phyloP scores from a whole-genome alignment of 2,797 vertebrate genomes.

The Liasis olivaceus region DNA sequence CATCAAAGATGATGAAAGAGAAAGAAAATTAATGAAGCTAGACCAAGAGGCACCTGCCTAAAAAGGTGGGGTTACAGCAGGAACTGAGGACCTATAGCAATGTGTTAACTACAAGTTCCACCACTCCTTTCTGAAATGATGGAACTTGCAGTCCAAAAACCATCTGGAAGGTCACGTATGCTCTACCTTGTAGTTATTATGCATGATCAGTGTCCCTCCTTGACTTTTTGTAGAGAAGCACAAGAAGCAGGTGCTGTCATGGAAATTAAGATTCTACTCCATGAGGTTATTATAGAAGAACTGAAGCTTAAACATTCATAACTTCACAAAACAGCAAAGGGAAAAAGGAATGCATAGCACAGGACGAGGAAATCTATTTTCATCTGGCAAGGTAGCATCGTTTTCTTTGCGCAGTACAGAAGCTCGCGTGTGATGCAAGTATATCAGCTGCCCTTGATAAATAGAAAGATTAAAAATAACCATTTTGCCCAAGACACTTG shows the following conservation, averaged over 20 bases:
- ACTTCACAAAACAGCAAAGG: neutral
- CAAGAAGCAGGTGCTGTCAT: neutral
- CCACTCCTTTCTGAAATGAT: neutral
- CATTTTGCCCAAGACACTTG: slow-evolving; percentile 66
- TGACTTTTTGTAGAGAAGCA: neutral
- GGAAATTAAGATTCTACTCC: neutral
- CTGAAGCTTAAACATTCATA: neutral
- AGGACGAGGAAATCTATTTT: slow-evolving; percentile 49
- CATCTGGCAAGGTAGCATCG: slow-evolving; percentile 42
- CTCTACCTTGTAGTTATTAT: neutral
- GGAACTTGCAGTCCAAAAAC: neutral
- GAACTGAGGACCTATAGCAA: neutral
- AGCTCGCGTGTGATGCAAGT: slow-evolving; percentile 37
- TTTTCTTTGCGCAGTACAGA: slow-evolving; percentile 31
- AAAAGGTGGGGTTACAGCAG: neutral
- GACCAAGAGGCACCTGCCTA: neutral
- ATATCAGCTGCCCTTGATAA: slow-evolving; percentile 65
- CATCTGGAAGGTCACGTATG: neutral
- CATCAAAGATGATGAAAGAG: neutral
- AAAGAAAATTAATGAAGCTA: neutral
- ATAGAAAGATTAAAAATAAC: slow-evolving; percentile 52
- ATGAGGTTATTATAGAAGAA: neutral
- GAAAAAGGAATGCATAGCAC: neutral
- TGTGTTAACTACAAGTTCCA: neutral
- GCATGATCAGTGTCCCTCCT: neutral